A percentile compares a stretch with the other conserved stretches of the same genome.
Evolutionary conservation across 2,888 invertebrate genomes (phyloP).

Genomic region (Trypoxylon attenuatum): DNA sequence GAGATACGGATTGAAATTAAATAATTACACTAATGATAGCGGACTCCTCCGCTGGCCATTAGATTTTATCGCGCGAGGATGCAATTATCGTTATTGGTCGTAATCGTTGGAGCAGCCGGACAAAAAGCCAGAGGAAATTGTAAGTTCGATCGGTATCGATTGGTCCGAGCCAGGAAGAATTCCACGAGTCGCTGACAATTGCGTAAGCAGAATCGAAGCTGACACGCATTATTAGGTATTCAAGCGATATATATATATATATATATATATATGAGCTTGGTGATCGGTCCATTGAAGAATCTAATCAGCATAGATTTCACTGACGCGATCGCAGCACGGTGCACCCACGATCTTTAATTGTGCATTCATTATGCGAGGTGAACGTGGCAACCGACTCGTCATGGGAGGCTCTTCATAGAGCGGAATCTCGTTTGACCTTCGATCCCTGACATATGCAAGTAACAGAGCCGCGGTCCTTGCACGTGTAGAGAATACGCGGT

Average conservation of each 20-base stretch:
- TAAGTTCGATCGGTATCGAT: neutral
- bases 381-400: constrained; percentile 58
- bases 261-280: too few species aligned
- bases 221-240: too few species aligned
- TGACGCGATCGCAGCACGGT: constrained; percentile 34
- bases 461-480: constrained; percentile 18
- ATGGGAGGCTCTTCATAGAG: constrained; percentile 42
- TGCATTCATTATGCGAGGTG: constrained; percentile 63
- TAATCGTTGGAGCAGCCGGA: neutral
- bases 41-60: neutral
- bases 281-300: neutral
- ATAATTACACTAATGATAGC: neutral
- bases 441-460: constrained; percentile 51
- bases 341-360: constrained; percentile 65
- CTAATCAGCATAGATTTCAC: constrained; percentile 14
- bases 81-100: neutral
- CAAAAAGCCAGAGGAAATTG: neutral
- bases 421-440: constrained; percentile 54
- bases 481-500: constrained; percentile 14
- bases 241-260: too few species aligned
- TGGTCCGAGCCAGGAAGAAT: neutral
- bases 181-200: neutral
- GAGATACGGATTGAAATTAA: neutral
- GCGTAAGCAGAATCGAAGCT: too few species aligned
- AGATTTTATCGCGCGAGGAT: neutral